Conservation (phyloP, 2,888 invertebrate genomes). For the Drosophila acutilabella region DNA sequence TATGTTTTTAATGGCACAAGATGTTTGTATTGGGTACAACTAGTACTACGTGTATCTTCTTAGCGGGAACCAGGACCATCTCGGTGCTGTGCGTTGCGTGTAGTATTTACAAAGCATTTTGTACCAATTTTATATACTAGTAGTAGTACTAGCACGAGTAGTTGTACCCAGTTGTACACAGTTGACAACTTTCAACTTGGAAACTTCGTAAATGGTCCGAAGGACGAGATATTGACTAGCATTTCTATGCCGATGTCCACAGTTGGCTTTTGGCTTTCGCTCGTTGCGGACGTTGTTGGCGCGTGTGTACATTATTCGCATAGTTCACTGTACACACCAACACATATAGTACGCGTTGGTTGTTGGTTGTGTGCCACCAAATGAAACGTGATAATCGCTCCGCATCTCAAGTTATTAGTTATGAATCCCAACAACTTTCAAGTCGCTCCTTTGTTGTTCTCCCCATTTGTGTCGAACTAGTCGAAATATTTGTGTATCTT, state of each 20-base stretch:
- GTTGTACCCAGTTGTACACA: not conserved
- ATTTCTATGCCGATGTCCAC: constrained; percentile 47
- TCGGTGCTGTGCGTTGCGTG: not conserved
- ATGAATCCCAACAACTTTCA: constrained; percentile 9
- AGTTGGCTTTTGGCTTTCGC: constrained; percentile 76
- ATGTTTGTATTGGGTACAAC: constrained; percentile 10
- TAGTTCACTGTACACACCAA: not conserved
- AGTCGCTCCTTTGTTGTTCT: constrained; percentile 10
- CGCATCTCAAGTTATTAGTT: constrained; percentile 29
- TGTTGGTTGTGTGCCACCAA: constrained; percentile 13
- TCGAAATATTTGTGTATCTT: constrained; percentile 5
- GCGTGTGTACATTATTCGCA: constrained; percentile 6
- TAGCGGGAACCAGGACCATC: constrained; percentile 1
- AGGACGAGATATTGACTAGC: constrained; percentile 44
- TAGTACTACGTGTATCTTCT: not conserved
- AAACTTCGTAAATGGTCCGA: constrained; percentile 41
- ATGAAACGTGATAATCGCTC: constrained; percentile 30
- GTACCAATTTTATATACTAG: too few species aligned
- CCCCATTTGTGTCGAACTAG: not conserved
- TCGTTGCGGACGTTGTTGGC: constrained; percentile 59
- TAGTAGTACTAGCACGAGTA: not conserved
- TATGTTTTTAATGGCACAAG: not conserved
- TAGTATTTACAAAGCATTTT: constrained; percentile 12
- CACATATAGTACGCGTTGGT: constrained; percentile 7
- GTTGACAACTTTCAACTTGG: constrained; percentile 47